phyloP scores from a whole-genome alignment of 1,140 invertebrate genomes.

The Hypsibius dujardini region DNA sequence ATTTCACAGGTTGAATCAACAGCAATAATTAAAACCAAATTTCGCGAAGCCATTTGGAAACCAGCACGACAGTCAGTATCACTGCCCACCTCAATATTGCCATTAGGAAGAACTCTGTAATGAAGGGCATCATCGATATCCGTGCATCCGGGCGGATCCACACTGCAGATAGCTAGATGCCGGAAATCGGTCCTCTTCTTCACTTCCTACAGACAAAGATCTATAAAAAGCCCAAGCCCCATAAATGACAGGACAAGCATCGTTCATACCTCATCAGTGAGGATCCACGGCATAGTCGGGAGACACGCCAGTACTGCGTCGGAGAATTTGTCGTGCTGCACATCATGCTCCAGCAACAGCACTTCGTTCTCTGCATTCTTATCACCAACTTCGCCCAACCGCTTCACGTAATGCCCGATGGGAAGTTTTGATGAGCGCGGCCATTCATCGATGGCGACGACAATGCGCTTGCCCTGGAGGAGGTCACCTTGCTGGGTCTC shows the following conservation, averaged over 20 bases:
- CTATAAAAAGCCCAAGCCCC: neutral
- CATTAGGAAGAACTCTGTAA: slow-evolving; percentile 53
- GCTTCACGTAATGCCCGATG: slow-evolving; percentile 60
- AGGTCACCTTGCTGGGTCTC: slow-evolving; percentile 69
- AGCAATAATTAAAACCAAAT: neutral
- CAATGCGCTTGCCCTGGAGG: slow-evolving; percentile 62
- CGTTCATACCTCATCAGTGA: slow-evolving; percentile 51
- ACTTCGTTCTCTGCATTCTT: slow-evolving; percentile 81
- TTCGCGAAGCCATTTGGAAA: too few relatives aligned
- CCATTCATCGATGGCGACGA: slow-evolving; percentile 83
- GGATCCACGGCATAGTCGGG: slow-evolving; percentile 71
- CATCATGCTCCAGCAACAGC: slow-evolving; percentile 84
- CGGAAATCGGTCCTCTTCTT: slow-evolving; percentile 61
- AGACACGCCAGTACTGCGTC: slow-evolving; percentile 79
- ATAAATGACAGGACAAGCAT: slow-evolving; percentile 14
- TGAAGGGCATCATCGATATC: slow-evolving; percentile 98
- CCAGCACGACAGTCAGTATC: too few relatives aligned
- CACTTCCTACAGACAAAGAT: slow-evolving; percentile 46
- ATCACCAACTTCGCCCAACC: slow-evolving; percentile 61
- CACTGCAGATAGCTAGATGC: slow-evolving; percentile 71
- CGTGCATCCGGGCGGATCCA: slow-evolving; percentile 95
- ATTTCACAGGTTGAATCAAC: neutral
- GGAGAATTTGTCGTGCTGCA: slow-evolving; percentile 84
- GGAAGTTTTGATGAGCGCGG: slow-evolving; percentile 47
- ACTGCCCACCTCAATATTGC: slow-evolving; percentile 48